Evolutionary conservation across 1,140 invertebrate species (phyloP).

Genomic region (Ditylenchus dipsaci): DNA sequence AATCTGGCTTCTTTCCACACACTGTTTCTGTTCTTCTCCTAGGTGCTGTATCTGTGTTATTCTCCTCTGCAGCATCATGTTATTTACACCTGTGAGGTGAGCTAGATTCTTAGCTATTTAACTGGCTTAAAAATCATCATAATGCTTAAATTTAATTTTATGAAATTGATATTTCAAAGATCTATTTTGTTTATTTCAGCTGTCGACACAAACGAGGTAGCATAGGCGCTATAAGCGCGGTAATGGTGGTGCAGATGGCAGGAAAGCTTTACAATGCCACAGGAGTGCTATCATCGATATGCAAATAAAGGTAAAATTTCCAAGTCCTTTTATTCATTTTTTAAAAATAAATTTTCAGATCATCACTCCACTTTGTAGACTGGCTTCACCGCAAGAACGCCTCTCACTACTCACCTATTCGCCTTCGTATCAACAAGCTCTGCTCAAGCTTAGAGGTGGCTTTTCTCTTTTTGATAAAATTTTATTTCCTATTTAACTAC

Average conservation of each 20-base stretch:
- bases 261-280: conserved; percentile 19
- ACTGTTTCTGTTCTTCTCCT: no score
- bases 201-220: no score
- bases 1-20: no score
- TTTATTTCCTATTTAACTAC: no score
- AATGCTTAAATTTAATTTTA: no score
- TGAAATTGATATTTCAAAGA: no score
- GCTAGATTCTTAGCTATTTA: not conserved
- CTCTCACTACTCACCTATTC: conserved; percentile 57
- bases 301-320: not conserved
- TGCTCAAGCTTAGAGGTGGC: conserved; percentile 52
- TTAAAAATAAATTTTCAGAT: conserved; percentile 31
- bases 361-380: conserved; percentile 53
- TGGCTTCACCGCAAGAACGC: conserved; percentile 57
- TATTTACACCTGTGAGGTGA: not conserved
- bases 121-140: no score
- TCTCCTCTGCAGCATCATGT: not conserved
- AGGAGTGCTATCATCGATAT: conserved; percentile 44
- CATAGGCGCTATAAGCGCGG: no score
- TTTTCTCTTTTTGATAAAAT: conserved; percentile 2
- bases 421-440: conserved; percentile 56
- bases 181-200: no score
- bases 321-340: not conserved
- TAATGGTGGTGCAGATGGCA: no score
- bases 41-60: not conserved